Evolutionary conservation across 2,888 invertebrate species (phyloP), one percentile per base, ranked within the genome.

Genomic region (Gymnoscelis rufifasciata): DNA sequence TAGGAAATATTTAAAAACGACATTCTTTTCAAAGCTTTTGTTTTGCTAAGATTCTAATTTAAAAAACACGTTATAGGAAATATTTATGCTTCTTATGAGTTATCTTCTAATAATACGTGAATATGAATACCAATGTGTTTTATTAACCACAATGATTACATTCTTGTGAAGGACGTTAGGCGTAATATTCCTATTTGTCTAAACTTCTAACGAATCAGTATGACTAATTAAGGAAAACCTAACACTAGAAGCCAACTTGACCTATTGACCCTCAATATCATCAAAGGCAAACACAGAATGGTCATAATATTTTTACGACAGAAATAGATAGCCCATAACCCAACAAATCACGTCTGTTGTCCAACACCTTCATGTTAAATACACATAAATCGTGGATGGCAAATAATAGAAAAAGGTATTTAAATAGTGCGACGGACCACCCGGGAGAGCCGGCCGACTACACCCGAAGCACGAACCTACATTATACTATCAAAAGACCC

Each of bases 331-430:
- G 67, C 70, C 73, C 69, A 74, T 78, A 78, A 76, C 62, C 65
- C 67, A 73, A 84, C 84, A 83, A 84, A 83, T 83, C 80, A 78
- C 74, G 62, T 66, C 68, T 66, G 73, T 78, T 74, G 73, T 72
- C 71, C 78, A 75, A 83, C 83, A 84, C 81, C 74, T 82, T 73
- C 77, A 73, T 77, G 79, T 78, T 79, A 75, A 78, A 72, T 77
- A 74, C 78, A 83, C 78, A 80, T 83, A 80, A 78, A 83, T 83
- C 82, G 81, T 71, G 72, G 72, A 67, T 74, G 66, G 83, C 83
- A 84, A 84, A 86, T 82, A 83, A 77, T 78, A 75, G 69, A 70
- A 74, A 74, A 83, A 80, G 70, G 78, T 82, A 82, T 83, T 82
- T 78, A 81, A 78, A 82, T 78, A 81, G 78, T 77, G 67, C 72